These are phyloP conservation scores for Pteronura brasiliensis DNA, from an alignment of 2,113 vertebrate species.

Conservation along the genomic window DNA sequence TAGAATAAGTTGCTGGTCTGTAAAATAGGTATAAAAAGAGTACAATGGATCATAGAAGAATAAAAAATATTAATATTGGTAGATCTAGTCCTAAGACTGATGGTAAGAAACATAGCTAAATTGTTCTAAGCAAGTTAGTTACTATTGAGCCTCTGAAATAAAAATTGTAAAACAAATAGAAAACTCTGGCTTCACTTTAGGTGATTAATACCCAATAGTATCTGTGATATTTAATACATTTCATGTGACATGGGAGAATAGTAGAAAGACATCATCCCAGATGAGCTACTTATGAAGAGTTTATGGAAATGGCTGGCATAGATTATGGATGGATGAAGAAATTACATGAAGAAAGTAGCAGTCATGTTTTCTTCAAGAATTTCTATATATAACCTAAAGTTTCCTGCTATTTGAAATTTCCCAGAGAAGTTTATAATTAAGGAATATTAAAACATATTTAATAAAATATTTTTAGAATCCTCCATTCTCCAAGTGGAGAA, in stretches of 20 bases:
- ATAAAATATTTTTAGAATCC: background rate
- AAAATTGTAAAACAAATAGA: background rate
- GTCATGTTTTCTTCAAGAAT: background rate
- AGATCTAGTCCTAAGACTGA: background rate
- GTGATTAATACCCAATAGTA: background rate
- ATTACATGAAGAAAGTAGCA: background rate
- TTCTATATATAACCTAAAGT: background rate
- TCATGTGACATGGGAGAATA: background rate
- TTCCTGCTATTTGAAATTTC: background rate
- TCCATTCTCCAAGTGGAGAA: background rate
- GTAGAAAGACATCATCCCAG: background rate
- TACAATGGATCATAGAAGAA: background rate
- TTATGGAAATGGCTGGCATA: background rate
- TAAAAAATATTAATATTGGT: background rate
- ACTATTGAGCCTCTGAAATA: background rate
- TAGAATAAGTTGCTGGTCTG: background rate
- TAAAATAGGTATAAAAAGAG: background rate
- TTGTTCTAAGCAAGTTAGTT: background rate
- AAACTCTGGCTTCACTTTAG: background rate
- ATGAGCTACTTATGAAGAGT: background rate
- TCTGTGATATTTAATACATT: background rate
- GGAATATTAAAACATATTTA: background rate
- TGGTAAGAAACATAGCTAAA: background rate
- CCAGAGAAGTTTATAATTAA: background rate
- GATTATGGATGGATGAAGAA: background rate